Conservation (phyloP, 2,113 vertebrate species). For the Excalfactoria chinensis region DNA sequence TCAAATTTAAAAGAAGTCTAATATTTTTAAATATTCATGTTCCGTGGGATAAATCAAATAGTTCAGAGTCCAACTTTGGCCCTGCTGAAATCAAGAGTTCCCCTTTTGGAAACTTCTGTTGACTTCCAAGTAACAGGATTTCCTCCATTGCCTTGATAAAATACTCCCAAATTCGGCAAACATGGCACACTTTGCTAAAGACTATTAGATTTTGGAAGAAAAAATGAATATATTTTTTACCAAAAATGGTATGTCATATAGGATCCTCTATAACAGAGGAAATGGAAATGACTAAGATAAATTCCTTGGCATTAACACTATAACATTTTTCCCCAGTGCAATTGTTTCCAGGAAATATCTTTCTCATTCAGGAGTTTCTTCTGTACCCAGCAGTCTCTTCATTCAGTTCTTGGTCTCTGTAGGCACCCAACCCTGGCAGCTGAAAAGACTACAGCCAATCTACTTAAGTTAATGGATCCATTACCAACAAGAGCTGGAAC, state of each 20-base stretch:
- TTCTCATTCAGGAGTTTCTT: background rate
- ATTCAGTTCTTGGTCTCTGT: background rate
- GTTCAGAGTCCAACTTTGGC: background rate
- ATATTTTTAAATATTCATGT: constrained; percentile 55
- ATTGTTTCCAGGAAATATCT: background rate
- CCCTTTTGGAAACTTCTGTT: background rate
- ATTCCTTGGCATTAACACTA: background rate
- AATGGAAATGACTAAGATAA: background rate
- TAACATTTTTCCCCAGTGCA: background rate
- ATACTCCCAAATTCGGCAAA: background rate
- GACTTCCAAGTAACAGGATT: background rate
- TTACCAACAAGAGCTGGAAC: background rate
- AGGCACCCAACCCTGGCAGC: background rate
- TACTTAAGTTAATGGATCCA: background rate
- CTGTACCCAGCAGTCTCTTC: background rate
- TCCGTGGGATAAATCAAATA: constrained; percentile 55
- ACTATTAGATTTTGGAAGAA: background rate
- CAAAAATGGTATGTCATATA: background rate
- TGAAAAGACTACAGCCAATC: background rate
- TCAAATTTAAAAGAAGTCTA: constrained; percentile 62
- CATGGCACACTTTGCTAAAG: background rate
- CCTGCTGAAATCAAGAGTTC: background rate
- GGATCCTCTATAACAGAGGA: background rate
- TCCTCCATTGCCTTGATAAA: background rate
- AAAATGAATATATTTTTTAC: background rate